Evolutionary conservation across 35 echinoderm and acorn worm genomes (phyloP), one percentile per base, ranked within the genome.

Genomic region (Patiria miniata): DNA sequence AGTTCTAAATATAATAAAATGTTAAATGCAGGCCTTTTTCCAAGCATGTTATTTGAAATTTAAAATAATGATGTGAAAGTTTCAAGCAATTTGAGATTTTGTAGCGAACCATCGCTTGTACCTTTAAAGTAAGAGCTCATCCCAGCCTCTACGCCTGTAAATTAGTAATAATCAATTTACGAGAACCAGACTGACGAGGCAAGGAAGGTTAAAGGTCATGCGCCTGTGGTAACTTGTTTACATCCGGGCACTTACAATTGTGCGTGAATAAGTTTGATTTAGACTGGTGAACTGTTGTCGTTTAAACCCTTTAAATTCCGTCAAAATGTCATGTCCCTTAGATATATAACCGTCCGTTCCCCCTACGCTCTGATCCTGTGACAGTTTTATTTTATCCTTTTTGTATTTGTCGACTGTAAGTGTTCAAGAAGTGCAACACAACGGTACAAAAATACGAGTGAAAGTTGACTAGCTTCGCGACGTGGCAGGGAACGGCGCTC

Each of bases 251-350:
- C 34, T 73, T 73, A 73, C 65, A 23, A 32, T 73, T 73, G 65
- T 73, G 65, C 65, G 65, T 73, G 65, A 60, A 73, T 73, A 73
- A 73, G 65, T 73, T 73, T 73, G 65, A 73, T 73, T 73, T 73
- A 47, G 65, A 73, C 65, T 73, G 65, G 65, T 10, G 65, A 73
- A 73, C 65, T 73, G 65, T 73, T 73, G 34, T 73, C 65, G 34
- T 73, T 73, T 73, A 32, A 34, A 10, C 65, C 65, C 65, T 73
- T 30, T 73, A 30, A 73, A 73, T 36, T 73, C 65, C 65, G 34
- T 34, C 65, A 73, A 30, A 73, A 73, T 73, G 65, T 73, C 65
- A 23, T 73, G 65, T 73, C 14, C 65, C 34, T 32, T 73, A 30
- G 21, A 73, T 32, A 34, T 73, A 28, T 73, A 73, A 34, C 19